Base-by-base conservation (phyloP, 2,797 vertebrate species). In the Halcyon leucocephala region DNA sequence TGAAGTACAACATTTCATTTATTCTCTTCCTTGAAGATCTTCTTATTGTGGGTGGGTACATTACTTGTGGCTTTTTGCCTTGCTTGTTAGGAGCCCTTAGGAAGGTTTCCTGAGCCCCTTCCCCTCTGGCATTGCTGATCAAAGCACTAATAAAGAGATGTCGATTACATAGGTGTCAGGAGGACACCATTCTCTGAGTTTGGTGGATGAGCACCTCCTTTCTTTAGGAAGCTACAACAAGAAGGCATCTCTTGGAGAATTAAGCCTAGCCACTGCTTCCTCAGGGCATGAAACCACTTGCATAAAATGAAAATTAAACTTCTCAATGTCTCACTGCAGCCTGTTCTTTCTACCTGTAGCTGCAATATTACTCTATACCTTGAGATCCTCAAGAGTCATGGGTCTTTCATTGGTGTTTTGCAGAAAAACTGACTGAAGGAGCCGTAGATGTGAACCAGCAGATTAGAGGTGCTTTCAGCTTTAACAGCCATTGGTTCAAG, bases 91-190 rank as follows among this genome's bases (percentile, higher is more conserved):
- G 31, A 78, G 10, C 19, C 55, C 25, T 72, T 21, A 39, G 14
- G 39, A 54, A 84, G 13, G 8, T 52, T 90, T n/a, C 26, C 76
- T 0, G 0, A 69, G 6, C 25, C 6, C 5, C 1, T 65, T 72
- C 12, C 14, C 5, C 19, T 58, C 46, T 76, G 39, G 4, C 22
- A 54, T 22, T 61, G 41, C 35, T 37, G 66, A 70, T 41, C 55
- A 84, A 24, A 78, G 2, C 9, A 28, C 31, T 44, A 28, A 71
- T 21, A 35, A 64, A 72, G 24, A 77, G 33, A 67, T 14, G 4
- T 10, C 28, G 2, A 22, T 58, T 74, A 70, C 11, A 1, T 17
- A 86, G 17, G 16, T 58, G 28, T 54, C 14, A 71, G 33, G 19
- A 77, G 9, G 21, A 31, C 6, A 24, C 8, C 7, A 20, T 52